Conservation (phyloP, 2,797 vertebrate species). For the Protosalanx chinensis region DNA sequence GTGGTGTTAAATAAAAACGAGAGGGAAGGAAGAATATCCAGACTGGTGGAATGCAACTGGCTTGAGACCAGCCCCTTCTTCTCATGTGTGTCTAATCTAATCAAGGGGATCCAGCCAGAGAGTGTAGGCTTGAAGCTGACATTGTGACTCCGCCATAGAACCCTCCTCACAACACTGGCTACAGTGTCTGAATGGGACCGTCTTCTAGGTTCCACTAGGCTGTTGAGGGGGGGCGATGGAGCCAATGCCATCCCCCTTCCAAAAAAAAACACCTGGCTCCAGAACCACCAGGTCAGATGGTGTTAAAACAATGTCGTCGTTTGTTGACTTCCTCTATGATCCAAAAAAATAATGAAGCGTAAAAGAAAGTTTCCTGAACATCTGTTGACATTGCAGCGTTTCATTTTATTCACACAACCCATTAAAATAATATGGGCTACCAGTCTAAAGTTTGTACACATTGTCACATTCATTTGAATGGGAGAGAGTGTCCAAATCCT, state of each 20-base stretch:
- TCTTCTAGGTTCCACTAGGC: too few species aligned
- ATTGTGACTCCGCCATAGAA: slow-evolving; percentile 27
- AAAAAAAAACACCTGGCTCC: background rate
- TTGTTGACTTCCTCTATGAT: background rate
- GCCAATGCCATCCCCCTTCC: background rate
- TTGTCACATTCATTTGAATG: slow-evolving; percentile 51
- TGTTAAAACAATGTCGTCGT: background rate
- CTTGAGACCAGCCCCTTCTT: background rate
- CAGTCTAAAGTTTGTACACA: too few species aligned
- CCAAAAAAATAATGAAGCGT: background rate
- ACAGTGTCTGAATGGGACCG: slow-evolving; percentile 39
- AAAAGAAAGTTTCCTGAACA: background rate
- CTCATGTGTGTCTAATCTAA: slow-evolving; percentile 16
- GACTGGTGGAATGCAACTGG: background rate
- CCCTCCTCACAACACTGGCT: slow-evolving; percentile 29
- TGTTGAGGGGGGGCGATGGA: slow-evolving; percentile 17
- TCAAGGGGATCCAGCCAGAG: slow-evolving; percentile 22
- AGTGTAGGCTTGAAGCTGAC: slow-evolving; percentile 28
- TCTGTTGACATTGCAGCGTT: too few species aligned
- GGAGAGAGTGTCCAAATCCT: too few species aligned
- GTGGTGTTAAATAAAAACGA: too few species aligned
- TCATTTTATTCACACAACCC: too few species aligned
- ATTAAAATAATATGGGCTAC: too few species aligned
- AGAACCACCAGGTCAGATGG: background rate
- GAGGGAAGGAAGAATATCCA: background rate